Evolutionary conservation across 1,140 invertebrate species (phyloP), one percentile per base, ranked within the genome.

Genomic region (Tetramorium parvispinum): DNA sequence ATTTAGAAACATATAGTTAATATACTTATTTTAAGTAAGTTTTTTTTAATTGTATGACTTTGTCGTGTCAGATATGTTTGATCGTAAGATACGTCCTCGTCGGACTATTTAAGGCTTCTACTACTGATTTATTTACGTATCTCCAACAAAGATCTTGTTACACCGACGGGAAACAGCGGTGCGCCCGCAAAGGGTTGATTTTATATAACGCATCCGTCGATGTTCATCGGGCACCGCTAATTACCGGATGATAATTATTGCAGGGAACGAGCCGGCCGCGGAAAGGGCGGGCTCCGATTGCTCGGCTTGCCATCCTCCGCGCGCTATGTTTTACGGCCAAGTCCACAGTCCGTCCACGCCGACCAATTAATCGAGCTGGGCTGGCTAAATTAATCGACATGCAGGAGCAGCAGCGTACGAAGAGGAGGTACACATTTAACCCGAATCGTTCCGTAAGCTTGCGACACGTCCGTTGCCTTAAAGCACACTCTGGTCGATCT

Each of bases 281-380:
- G 92, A 91, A 88, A 91, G 93, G 77, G 68, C 91, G 65, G 89
- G 89, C 55, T 87, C 93, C 21, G 92, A 94, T 87, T 94, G 93
- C 85, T 93, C 94, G 21, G 94, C 92, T 68, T 95, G 94, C 81
- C 92, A 90, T 85, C 92, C 94, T 73, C 86, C 94, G 75, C 89
- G 92, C 71, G 91, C 91, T 73, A 92, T 94, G 83, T 95, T 94
- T 89, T 94, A 94, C 85, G 88, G 93, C 55, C 93, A 91, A 78
- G 89, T 94, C 78, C 92, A 94, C 86, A 94, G 92, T 91, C 93
- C 94, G 86, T 92, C 93, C 40, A 91, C 92, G 27, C 85, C 94
- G 13, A 93, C 90, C 81, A 94, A 94, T 92, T 94, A 94, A 94
- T 91, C 75, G 81, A 53, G 65, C 24, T 61, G 83, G 77, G 37